These are phyloP conservation scores for Dryobotodes eremita DNA, from an alignment of 2,888 invertebrate species.

Conservation along the genomic window DNA sequence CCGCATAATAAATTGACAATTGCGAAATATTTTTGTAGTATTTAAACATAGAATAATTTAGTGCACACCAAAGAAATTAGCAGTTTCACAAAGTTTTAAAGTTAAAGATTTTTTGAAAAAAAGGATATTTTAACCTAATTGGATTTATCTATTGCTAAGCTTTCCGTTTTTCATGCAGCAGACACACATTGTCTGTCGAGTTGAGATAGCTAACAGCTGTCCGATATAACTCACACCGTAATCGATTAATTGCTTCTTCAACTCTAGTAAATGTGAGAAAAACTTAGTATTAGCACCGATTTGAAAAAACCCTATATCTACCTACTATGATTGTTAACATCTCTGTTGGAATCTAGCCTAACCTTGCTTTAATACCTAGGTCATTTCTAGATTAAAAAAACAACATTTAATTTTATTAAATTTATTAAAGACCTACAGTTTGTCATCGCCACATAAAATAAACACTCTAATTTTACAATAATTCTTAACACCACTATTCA, in stretches of 20 bases:
- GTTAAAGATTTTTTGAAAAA: background rate
- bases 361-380: background rate
- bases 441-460: background rate
- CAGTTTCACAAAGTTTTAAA: no score
- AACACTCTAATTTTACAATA: background rate
- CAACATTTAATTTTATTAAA: background rate
- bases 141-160: background rate
- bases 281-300: background rate
- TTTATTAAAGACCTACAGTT: background rate
- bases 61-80: background rate
- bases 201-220: constrained; percentile 28
- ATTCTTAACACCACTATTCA: background rate
- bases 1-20: background rate
- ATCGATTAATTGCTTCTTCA: background rate
- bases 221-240: constrained; percentile 6
- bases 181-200: constrained; percentile 7
- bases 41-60: background rate
- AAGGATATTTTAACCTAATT: background rate
- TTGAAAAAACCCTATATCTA: background rate
- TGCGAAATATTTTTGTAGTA: background rate
- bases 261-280: background rate
- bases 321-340: background rate
- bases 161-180: no score
- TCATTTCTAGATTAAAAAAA: background rate
- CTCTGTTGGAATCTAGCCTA: background rate